Evolutionary conservation across 2,888 invertebrate species (phyloP).

Genomic region (Gymnocheta viridis): DNA sequence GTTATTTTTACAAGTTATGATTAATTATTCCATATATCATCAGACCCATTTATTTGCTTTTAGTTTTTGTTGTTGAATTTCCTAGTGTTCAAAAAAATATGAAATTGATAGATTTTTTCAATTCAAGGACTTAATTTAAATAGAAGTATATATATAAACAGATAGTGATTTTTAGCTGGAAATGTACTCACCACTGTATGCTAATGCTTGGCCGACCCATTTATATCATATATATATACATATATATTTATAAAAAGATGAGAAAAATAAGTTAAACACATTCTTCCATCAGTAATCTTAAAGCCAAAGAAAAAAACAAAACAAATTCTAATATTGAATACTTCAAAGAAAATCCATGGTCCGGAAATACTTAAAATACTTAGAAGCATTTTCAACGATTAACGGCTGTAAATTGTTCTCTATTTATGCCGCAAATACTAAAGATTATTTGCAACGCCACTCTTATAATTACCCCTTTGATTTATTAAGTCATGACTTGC

Average conservation of each 20-base stretch:
- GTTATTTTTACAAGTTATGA: too few species aligned
- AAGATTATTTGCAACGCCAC: neutral
- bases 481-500: constrained; percentile 32
- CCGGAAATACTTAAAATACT: constrained; percentile 26
- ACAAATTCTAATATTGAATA: neutral
- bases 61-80: too few species aligned
- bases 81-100: too few species aligned
- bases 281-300: neutral
- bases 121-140: too few species aligned
- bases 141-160: too few species aligned
- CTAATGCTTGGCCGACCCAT: neutral
- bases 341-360: neutral
- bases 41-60: too few species aligned
- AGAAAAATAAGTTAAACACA: neutral
- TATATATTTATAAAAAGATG: too few species aligned
- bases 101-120: too few species aligned
- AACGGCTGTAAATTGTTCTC: neutral
- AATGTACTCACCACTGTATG: too few species aligned
- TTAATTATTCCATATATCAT: too few species aligned
- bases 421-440: neutral
- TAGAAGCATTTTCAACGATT: neutral
- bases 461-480: constrained; percentile 44
- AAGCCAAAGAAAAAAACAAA: neutral
- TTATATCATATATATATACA: neutral
- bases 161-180: too few species aligned